Evolutionary conservation across 2,113 vertebrate genomes (phyloP).

Genomic region (Dolichotis patagonum): DNA sequence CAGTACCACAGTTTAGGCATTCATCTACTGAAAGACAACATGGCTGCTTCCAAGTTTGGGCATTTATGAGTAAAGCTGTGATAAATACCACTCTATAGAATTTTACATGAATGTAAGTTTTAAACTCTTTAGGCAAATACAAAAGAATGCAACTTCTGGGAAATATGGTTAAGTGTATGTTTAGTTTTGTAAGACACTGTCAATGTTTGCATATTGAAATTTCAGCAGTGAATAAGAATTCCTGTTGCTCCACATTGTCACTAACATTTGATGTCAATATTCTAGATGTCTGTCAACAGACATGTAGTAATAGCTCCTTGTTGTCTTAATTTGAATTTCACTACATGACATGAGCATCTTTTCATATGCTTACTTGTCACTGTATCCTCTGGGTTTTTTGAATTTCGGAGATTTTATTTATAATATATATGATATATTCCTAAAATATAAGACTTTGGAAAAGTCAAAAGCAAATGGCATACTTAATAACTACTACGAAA

Average conservation of each 20-base stretch:
- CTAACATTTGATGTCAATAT: background rate
- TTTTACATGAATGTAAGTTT: background rate
- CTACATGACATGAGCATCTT: background rate
- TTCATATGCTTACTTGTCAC: background rate
- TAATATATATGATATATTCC: background rate
- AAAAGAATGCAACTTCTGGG: background rate
- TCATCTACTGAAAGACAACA: background rate
- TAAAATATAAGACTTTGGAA: background rate
- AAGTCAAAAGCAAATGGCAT: background rate
- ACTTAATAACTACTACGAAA: background rate
- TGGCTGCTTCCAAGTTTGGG: background rate
- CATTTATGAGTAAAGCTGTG: background rate
- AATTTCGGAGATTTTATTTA: background rate
- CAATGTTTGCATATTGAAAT: background rate
- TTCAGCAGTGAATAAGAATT: background rate
- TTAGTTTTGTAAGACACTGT: background rate
- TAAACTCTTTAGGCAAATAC: background rate
- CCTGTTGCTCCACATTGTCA: background rate
- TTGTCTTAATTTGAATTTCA: background rate
- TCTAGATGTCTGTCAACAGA: background rate
- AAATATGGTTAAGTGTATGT: background rate
- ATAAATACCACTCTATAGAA: background rate
- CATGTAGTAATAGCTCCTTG: background rate
- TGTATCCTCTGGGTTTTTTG: background rate
- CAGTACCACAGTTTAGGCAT: background rate